phyloP scores from a whole-genome alignment of 2,113 vertebrate species.

The Tretioscincus oriximinensis region DNA sequence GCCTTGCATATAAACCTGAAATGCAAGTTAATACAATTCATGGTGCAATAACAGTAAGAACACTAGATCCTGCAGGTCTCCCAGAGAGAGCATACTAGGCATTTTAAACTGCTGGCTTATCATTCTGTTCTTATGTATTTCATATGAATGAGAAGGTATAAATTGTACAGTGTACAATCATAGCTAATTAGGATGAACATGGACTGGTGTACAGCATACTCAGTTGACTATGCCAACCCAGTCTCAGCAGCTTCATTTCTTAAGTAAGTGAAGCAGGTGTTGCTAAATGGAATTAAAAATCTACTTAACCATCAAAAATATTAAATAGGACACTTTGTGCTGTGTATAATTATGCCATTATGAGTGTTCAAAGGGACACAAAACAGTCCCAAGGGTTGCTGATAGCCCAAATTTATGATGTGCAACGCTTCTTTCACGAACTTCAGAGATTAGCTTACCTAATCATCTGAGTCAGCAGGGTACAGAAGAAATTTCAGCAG shows the following conservation, averaged over 20 bases:
- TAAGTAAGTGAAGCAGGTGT: not conserved
- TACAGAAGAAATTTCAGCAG: too few relatives aligned
- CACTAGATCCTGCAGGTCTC: constrained; percentile 30
- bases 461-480: too few relatives aligned
- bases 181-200: not conserved
- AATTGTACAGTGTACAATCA: not conserved
- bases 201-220: not conserved
- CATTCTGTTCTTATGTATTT: too few relatives aligned
- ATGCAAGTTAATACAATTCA: constrained; percentile 37
- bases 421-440: too few relatives aligned
- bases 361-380: too few relatives aligned
- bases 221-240: not conserved
- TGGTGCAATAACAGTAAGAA: constrained; percentile 23
- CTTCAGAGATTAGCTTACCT: too few relatives aligned
- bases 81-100: not conserved
- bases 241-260: not conserved
- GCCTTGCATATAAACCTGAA: not conserved
- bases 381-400: too few relatives aligned
- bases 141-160: not conserved
- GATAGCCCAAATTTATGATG: too few relatives aligned
- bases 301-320: too few relatives aligned
- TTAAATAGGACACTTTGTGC: too few relatives aligned
- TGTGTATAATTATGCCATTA: too few relatives aligned
- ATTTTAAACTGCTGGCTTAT: too few relatives aligned
- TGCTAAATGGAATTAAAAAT: not conserved